Evolutionary conservation across 2,113 vertebrate genomes (phyloP), one percentile per base, ranked within the genome.

Genomic region (Ctenomys sociabilis): DNA sequence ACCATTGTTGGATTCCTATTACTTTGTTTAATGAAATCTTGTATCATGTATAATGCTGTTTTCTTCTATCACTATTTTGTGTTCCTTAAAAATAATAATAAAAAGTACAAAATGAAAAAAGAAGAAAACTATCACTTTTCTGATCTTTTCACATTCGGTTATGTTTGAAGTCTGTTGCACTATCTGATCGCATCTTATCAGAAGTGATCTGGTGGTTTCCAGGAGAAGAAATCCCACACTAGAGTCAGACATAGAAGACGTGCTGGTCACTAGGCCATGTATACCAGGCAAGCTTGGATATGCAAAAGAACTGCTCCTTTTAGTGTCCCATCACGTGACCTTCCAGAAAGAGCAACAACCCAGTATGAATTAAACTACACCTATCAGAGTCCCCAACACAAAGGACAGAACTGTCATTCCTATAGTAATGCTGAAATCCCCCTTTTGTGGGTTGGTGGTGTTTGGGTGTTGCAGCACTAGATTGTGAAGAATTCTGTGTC

Each of bases 261-360:
- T 30, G 35, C 19, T 43, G 24, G 4, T 12, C n/a, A 1, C 1
- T 1, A 30, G 5, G 52, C 3, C 0, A 2, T 5, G 1, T 0
- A 35, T 4, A 28, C 4, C 30, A 49, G 61, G 26, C 59, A 43
- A 9, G 2, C 3, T 28, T 28, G 32, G 1, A 7, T 17, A 9
- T 45, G 1, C 0, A 3, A 40, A 22, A 28, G 14, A 13, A 5
- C 8, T 26, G 11, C 81, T 80, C 35, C 9, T 84, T 77, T 72
- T 54, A 57, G 24, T 37, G 21, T 14, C 26, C 12, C 32, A 43
- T 35, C 11, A 22, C 12, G 61, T 10, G 30, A 84, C 78, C 94
- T 68, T 66, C 45, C 24, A 22, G 73, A 9, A 83, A 82, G 82
- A 92, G 37, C 81, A 63, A 52, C 28, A 52, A n/a, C 7, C 40